Evolutionary conservation across 1,140 invertebrate genomes (phyloP).

Genomic region (Hylaeus anthracinus): DNA sequence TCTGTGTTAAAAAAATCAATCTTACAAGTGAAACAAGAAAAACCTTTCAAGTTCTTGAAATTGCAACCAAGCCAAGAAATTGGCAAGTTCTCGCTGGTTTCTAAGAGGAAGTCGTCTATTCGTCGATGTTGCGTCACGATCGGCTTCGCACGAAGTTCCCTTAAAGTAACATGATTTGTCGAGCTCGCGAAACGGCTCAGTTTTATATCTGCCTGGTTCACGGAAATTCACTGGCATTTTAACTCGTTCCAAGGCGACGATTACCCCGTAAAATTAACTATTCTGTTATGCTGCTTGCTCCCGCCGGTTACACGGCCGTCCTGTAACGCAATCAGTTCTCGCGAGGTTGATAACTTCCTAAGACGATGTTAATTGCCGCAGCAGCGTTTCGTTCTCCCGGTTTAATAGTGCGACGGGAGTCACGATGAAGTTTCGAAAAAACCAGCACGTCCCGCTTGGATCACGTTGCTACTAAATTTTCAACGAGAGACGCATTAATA

Average conservation of each 20-base stretch:
- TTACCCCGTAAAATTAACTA: slow-evolving; percentile 11
- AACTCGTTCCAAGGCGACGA: slow-evolving; percentile 1
- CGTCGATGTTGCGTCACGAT: too few species aligned
- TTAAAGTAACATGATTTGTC: slow-evolving; percentile 36
- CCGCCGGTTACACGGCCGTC: neutral
- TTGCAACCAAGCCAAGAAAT: too few species aligned
- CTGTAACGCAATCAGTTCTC: neutral
- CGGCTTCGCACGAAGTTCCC: neutral
- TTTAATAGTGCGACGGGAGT: neutral
- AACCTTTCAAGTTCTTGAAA: too few species aligned
- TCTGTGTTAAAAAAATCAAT: too few species aligned
- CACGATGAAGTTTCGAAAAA: neutral
- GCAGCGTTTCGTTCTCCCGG: neutral
- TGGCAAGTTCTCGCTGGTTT: too few species aligned
- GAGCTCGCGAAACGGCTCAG: slow-evolving; percentile 20
- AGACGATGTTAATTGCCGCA: neutral
- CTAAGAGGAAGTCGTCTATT: too few species aligned
- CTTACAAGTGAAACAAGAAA: too few species aligned
- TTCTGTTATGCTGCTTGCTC: slow-evolving; percentile 2
- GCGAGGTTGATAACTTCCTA: neutral
- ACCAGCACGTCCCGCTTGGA: too few species aligned
- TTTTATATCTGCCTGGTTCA: slow-evolving; percentile 32
- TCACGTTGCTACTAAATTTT: too few species aligned
- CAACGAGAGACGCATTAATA: too few species aligned
- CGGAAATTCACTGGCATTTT: slow-evolving; percentile 1